Percentiles rank a stretch among this genome's conserved stretches.
Conservation (phyloP, 2,113 vertebrate species). For the Murina feae region DNA sequence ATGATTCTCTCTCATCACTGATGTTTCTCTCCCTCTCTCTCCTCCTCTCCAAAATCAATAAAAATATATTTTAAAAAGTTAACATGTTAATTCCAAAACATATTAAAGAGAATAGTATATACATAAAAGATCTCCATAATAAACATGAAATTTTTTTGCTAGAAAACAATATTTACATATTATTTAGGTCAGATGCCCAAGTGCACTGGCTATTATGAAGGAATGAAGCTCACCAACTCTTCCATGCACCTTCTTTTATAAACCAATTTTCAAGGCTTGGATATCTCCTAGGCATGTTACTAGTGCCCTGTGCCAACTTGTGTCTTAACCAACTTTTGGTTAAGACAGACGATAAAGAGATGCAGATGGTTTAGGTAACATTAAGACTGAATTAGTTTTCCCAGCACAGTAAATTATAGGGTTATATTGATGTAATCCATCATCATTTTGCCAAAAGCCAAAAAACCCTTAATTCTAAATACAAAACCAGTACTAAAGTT, state of each 20-base stretch:
- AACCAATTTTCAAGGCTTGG: background rate
- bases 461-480: constrained; percentile 32
- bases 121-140: background rate
- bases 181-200: background rate
- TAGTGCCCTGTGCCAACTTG: background rate
- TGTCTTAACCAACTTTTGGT: constrained; percentile 2
- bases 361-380: background rate
- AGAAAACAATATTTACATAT: constrained; percentile 48
- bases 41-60: no score
- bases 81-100: constrained; percentile 7
- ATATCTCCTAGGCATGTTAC: background rate
- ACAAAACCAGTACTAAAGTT: background rate
- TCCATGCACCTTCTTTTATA: background rate
- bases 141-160: constrained; percentile 42
- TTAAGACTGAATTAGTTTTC: constrained; percentile 9
- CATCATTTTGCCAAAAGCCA: background rate
- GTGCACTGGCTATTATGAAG: background rate
- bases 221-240: background rate
- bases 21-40: no score
- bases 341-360: constrained; percentile 16
- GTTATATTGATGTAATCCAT: background rate
- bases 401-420: background rate
- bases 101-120: background rate
- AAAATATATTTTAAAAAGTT: constrained; percentile 40
- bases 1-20: no score